Evolutionary conservation across 1,140 invertebrate genomes (phyloP), one percentile per base, ranked within the genome.

Genomic region (Dufourea novaeangliae): DNA sequence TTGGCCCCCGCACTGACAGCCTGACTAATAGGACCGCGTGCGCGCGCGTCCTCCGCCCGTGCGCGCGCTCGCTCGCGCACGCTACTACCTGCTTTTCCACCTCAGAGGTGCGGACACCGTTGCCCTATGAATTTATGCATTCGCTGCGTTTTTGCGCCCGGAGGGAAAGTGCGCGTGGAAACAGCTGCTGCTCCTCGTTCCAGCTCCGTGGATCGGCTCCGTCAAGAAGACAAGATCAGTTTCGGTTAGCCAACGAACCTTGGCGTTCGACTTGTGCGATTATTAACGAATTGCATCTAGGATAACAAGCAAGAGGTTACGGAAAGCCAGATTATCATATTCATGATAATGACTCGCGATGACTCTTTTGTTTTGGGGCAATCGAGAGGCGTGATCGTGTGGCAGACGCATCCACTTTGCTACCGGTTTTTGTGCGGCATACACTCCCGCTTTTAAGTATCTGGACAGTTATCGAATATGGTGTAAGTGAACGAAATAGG

Each of bases 251-350:
- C n/a, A n/a, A n/a, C n/a, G n/a, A n/a, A n/a, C n/a, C n/a, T n/a
- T n/a, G n/a, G n/a, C n/a, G n/a, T n/a, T n/a, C n/a, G n/a, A n/a
- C n/a, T n/a, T n/a, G n/a, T n/a, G n/a, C n/a, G n/a, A n/a, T n/a
- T n/a, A n/a, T n/a, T n/a, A n/a, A n/a, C n/a, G n/a, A n/a, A n/a
- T n/a, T n/a, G n/a, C n/a, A n/a, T n/a, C n/a, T n/a, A n/a, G n/a
- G n/a, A n/a, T n/a, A n/a, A n/a, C n/a, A n/a, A n/a, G n/a, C n/a
- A n/a, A n/a, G n/a, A n/a, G n/a, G n/a, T n/a, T n/a, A n/a, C 81
- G 84, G 78, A 88, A 89, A 85, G 87, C 84, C 80, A 83, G 87
- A 89, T 89, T 90, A 90, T 89, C 88, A 88, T 89, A 90, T 90
- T 88, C 88, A 84, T 83, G 87, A 90, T 90, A 88, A 87, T 86